These are phyloP conservation scores for Cavia aperea DNA, from an alignment of 2,113 vertebrate species.

Conservation along the genomic window DNA sequence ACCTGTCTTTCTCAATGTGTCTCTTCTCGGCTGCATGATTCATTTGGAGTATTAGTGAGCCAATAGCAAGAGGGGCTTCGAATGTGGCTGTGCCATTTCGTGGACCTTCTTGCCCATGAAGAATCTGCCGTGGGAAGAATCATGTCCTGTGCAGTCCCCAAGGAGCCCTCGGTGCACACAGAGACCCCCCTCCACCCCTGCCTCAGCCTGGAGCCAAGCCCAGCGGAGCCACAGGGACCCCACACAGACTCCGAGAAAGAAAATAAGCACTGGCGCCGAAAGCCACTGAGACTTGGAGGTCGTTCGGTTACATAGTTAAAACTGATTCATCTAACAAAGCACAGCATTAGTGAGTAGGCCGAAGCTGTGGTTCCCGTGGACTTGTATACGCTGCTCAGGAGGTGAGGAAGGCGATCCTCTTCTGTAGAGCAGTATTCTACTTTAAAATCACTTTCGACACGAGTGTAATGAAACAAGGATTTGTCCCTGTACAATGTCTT, in stretches of 20 bases:
- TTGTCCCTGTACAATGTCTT: not conserved
- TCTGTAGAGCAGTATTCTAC: not conserved
- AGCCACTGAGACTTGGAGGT: not conserved
- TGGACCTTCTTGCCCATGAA: not conserved
- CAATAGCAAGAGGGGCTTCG: not conserved
- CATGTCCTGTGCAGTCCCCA: not conserved
- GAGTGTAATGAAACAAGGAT: not conserved
- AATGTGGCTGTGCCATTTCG: not conserved
- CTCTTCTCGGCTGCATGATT: not conserved
- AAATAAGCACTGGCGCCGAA: not conserved
- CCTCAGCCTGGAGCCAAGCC: not conserved
- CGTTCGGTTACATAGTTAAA: not conserved
- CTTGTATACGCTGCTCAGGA: not conserved
- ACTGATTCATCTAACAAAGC: not conserved
- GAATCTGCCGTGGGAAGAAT: not conserved
- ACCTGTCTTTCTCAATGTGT: not conserved
- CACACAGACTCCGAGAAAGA: not conserved
- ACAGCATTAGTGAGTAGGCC: not conserved
- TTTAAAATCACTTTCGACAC: not conserved
- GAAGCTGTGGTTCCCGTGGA: not conserved
- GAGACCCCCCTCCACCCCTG: not conserved
- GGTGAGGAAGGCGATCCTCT: not conserved
- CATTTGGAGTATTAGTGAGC: not conserved
- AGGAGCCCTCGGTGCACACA: not conserved
- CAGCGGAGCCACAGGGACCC: not conserved